Base-by-base conservation (phyloP, 92 coral and sea anemone genomes). In the Pocillopora grandis region DNA sequence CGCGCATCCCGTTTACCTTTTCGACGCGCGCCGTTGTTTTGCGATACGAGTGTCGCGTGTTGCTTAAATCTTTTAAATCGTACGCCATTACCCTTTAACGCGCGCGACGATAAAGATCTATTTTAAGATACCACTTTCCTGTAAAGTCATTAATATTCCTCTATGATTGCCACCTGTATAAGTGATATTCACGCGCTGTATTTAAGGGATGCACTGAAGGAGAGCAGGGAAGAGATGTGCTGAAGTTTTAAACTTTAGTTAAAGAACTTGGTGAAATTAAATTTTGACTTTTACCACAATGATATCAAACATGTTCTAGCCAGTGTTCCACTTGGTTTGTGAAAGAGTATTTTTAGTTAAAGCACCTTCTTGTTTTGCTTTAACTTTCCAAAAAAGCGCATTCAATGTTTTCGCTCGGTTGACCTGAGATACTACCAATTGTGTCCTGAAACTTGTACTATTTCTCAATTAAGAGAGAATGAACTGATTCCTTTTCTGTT, bases 81-180 rank as follows among this genome's bases (percentile, higher is more conserved):
- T 71, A 27, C 79, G 18, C 72, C 62, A 82, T 82, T 72, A 72
- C 62, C 80, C 31, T 62, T n/a, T 82, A 73, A 82, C 72, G 77
- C 77, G 77, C 69, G 10, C 65, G 27, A 18, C 18, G 79, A 74
- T 82, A 63, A 62, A 72, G 56, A 72, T 68, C 85, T 68, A n/a
- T 60, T 82, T 80, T 68, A 35, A n/a, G 84, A 80, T 58, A 66
- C 75, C 84, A 67, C 27, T 56, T 80, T 62, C 61, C 71, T 60
- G 58, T 19, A 72, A 72, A 82, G 86, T 72, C 64, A 82, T 82
- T 72, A 82, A 71, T 48, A 82, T 82, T 72, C 62, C 86, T 73
- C 86, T 56, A 73, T 23, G 86, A 48, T 62, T 62, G 86, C 49
- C 86, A 82, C 86, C 86, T 82, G 86, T 49, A 82, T 37, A 57